These are phyloP conservation scores for Cacatua alba DNA, from an alignment of 2,113 vertebrate genomes.

Conservation along the genomic window DNA sequence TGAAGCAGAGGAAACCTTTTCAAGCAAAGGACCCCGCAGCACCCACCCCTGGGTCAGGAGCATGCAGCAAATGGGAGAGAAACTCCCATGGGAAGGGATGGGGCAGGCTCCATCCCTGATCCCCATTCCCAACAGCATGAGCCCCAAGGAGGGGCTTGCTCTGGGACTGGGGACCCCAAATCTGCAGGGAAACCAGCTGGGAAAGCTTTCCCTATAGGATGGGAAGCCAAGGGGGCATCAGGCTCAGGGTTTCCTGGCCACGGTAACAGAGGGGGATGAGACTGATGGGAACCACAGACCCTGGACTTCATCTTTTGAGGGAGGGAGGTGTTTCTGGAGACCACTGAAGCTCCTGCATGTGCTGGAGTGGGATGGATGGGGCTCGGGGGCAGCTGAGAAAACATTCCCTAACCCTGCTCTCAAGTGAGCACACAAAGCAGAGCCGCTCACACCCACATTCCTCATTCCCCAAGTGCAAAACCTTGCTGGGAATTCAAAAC, in stretches of 20 bases:
- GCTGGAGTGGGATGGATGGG: neutral
- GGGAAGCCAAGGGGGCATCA: fast-evolving
- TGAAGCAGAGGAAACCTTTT: neutral
- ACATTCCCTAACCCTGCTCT: neutral
- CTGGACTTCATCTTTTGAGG: neutral
- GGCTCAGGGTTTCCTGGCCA: neutral
- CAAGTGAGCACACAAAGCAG: fast-evolving
- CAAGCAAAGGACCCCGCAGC: neutral
- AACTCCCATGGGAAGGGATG: neutral
- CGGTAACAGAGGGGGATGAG: neutral
- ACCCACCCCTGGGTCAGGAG: neutral
- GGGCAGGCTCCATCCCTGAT: neutral
- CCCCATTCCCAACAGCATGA: neutral
- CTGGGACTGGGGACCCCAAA: too few relatives aligned
- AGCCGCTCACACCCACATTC: neutral
- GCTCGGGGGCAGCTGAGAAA: neutral
- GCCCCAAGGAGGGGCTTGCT: neutral
- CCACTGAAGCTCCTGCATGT: neutral
- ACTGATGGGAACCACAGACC: neutral
- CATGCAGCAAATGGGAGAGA: neutral
- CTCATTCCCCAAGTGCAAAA: neutral
- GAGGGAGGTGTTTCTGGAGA: neutral
- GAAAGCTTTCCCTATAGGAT: neutral
- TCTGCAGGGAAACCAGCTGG: neutral
- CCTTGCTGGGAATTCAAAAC: neutral